Conservation (phyloP, 2,888 invertebrate genomes). For the Phasia obesa region DNA sequence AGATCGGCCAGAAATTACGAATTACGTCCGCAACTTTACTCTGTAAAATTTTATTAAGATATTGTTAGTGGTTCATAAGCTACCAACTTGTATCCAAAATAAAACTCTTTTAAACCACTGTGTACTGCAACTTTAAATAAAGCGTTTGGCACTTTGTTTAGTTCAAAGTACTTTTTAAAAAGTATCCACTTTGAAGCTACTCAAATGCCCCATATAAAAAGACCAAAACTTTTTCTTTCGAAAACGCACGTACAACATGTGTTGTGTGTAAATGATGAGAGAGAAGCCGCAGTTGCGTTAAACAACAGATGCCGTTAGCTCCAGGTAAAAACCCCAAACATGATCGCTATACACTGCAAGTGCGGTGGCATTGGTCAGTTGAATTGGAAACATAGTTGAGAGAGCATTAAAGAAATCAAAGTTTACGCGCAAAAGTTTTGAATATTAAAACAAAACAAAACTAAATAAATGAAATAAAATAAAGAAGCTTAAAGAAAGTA, state of each 20-base stretch:
- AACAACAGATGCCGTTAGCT: slow-evolving; percentile 59
- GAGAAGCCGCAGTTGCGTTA: slow-evolving; percentile 11
- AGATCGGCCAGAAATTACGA: no score
- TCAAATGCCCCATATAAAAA: not conserved
- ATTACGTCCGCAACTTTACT: no score
- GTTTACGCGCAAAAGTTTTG: slow-evolving; percentile 41
- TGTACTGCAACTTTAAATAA: no score
- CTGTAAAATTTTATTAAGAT: no score
- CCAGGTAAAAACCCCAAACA: slow-evolving; percentile 8
- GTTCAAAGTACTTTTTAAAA: not conserved
- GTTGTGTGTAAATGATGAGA: not conserved
- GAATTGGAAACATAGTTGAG: slow-evolving; percentile 58
- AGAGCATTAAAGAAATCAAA: slow-evolving; percentile 56
- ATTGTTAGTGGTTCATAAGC: no score
- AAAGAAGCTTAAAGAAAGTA: slow-evolving; percentile 35
- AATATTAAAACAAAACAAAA: slow-evolving; percentile 1
- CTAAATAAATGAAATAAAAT: slow-evolving; percentile 34
- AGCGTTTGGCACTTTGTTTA: not conserved
- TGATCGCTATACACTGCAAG: slow-evolving; percentile 20
- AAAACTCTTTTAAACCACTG: no score
- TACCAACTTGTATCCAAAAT: no score
- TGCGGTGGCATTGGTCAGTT: slow-evolving; percentile 59
- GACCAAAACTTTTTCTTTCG: not conserved
- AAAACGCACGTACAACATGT: slow-evolving; percentile 39
- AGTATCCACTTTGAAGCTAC: not conserved